Evolutionary conservation across 2,888 invertebrate genomes (phyloP).

Genomic region (Drosophila demipolita): DNA sequence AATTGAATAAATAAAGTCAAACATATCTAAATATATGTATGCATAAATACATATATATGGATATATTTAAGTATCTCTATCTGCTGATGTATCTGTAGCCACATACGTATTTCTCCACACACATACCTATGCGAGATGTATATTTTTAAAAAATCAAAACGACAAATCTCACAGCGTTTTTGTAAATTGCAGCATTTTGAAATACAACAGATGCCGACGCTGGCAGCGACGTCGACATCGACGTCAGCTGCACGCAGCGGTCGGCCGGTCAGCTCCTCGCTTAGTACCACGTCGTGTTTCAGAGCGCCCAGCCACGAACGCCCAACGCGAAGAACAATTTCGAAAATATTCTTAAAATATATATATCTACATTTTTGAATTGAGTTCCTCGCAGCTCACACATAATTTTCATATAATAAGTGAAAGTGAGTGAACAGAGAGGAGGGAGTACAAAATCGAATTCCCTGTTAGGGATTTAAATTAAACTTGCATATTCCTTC

Average conservation of each 20-base stretch:
- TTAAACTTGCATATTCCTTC: neutral
- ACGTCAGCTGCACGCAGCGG: conserved; percentile 53
- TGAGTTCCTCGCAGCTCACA: conserved; percentile 16
- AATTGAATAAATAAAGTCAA: conserved; percentile 47
- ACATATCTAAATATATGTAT: conserved; percentile 33
- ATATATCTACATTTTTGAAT: conserved; percentile 14
- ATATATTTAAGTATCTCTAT: conserved; percentile 29
- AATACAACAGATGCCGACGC: conserved; percentile 65
- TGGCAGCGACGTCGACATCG: conserved; percentile 35
- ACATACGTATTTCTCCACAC: conserved; percentile 42
- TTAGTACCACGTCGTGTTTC: conserved; percentile 83
- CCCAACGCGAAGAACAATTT: conserved; percentile 49
- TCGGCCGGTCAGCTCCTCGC: conserved; percentile 38
- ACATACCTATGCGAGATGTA: conserved; percentile 52
- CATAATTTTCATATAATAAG: conserved; percentile 43
- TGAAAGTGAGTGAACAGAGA: conserved; percentile 60
- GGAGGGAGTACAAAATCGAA: neutral
- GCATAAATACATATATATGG: conserved; percentile 18
- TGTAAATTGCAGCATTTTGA: conserved; percentile 66
- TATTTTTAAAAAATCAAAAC: conserved; percentile 79
- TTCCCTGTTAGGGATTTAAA: neutral
- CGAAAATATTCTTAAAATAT: conserved; percentile 23
- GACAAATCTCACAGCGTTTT: conserved; percentile 60
- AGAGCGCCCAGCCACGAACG: conserved; percentile 71
- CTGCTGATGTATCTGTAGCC: conserved; percentile 12